Percentiles rank a stretch among this genome's conserved stretches.
These are phyloP conservation scores for Engystomops pustulosus DNA, from an alignment of 2,113 vertebrate species.

Conservation along the genomic window DNA sequence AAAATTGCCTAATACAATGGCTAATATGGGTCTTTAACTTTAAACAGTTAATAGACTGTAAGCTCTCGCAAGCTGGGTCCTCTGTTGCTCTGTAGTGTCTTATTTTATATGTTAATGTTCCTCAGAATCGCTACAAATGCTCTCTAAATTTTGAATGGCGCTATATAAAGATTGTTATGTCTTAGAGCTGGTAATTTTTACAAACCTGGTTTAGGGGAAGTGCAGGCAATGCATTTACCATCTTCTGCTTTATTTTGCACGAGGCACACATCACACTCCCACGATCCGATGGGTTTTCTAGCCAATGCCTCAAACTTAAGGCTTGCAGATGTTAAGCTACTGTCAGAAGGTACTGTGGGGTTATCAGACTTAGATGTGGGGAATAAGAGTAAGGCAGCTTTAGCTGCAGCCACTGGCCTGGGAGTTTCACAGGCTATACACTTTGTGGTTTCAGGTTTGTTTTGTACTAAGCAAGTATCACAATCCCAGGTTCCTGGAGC, in stretches of 20 bases:
- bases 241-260: constrained; percentile 86
- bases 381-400: constrained; percentile 80
- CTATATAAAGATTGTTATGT: too few species aligned
- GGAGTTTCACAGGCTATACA: constrained; percentile 94
- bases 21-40: too few species aligned
- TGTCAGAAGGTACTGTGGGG: constrained; percentile 62
- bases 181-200: background rate
- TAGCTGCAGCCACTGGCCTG: constrained; percentile 91
- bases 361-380: constrained; percentile 72
- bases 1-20: too few species aligned
- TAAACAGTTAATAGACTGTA: too few species aligned
- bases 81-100: too few species aligned
- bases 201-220: constrained; percentile 82
- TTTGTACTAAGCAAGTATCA: constrained; percentile 93
- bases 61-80: too few species aligned
- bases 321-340: constrained; percentile 63
- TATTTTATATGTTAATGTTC: too few species aligned
- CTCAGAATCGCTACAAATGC: too few species aligned
- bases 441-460: constrained; percentile 89
- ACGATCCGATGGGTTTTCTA: constrained; percentile 88
- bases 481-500: constrained; percentile 89
- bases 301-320: constrained; percentile 88
- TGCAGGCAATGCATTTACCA: constrained; percentile 86
- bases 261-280: constrained; percentile 89
- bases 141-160: too few species aligned